These are phyloP conservation scores for Plecturocebus donacophilus DNA, from an alignment of 2,113 vertebrate genomes.

Conservation along the genomic window DNA sequence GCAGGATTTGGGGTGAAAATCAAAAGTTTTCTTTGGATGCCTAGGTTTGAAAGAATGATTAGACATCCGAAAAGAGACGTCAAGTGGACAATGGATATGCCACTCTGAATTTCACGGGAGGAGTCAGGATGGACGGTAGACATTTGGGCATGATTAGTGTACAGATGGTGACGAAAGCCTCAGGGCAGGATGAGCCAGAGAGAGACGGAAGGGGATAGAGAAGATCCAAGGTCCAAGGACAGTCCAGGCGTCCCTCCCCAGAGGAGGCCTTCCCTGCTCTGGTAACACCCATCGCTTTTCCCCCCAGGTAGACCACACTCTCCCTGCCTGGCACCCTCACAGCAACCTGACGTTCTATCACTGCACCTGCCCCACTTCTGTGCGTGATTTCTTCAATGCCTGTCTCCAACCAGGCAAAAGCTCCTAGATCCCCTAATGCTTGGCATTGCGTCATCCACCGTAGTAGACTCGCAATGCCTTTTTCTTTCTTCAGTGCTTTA, in stretches of 20 bases:
- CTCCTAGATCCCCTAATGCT: background rate
- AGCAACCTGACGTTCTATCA: no score
- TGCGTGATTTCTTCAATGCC: background rate
- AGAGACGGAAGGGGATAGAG: background rate
- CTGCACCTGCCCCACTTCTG: background rate
- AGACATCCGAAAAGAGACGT: background rate
- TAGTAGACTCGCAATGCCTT: background rate
- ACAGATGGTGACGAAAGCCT: background rate
- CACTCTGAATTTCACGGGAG: background rate
- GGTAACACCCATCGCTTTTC: background rate
- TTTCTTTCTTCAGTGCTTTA: no score
- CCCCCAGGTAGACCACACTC: no score
- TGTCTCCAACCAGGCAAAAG: no score
- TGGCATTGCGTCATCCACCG: background rate
- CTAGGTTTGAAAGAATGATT: background rate
- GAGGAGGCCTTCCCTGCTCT: background rate
- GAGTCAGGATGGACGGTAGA: background rate
- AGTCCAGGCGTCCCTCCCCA: no score
- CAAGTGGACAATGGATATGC: background rate
- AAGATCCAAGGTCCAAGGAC: background rate
- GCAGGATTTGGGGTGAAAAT: background rate
- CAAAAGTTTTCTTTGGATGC: background rate
- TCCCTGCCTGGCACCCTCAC: background rate
- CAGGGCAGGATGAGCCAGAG: background rate
- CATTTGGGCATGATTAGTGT: background rate